phyloP scores from a whole-genome alignment of 2,113 vertebrate genomes.

The Lasiurus cinereus region DNA sequence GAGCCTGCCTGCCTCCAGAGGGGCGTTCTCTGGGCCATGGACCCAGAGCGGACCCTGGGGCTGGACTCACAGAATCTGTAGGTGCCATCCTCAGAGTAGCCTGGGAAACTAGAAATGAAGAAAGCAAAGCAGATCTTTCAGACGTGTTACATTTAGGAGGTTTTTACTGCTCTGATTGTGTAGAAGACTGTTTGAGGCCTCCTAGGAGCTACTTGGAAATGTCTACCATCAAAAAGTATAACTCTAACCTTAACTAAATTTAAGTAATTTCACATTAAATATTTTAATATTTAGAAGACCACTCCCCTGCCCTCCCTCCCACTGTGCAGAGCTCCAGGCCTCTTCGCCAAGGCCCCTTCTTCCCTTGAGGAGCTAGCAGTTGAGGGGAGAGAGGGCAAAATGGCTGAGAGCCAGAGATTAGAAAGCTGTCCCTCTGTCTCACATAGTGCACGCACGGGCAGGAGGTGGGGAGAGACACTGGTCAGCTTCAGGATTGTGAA shows the following conservation, averaged over 20 bases:
- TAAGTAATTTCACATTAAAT: neutral
- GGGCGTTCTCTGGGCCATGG: neutral
- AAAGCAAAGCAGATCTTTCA: neutral
- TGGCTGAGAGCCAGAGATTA: neutral
- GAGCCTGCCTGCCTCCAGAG: neutral
- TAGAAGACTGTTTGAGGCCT: slow-evolving; percentile 50
- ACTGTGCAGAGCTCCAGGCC: accelerated
- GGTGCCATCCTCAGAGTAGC: neutral
- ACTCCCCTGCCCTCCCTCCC: neutral
- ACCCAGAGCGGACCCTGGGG: neutral
- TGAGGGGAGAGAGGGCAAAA: neutral
- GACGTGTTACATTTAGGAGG: neutral
- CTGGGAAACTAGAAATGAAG: neutral
- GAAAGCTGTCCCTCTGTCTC: neutral
- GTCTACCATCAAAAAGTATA: neutral
- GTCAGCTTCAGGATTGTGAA: neutral
- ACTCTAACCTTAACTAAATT: neutral
- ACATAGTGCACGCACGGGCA: neutral
- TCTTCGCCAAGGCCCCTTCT: too few relatives aligned
- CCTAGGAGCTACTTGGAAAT: neutral
- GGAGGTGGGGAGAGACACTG: neutral
- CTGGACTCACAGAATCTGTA: neutral
- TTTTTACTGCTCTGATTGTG: neutral
- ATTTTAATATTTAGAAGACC: neutral
- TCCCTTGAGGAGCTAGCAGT: accelerated